A percentile compares a stretch with the other conserved stretches of the same genome.
These are phyloP conservation scores for Drosophila macrothrix DNA, from an alignment of 2,888 invertebrate genomes.

Conservation along the genomic window DNA sequence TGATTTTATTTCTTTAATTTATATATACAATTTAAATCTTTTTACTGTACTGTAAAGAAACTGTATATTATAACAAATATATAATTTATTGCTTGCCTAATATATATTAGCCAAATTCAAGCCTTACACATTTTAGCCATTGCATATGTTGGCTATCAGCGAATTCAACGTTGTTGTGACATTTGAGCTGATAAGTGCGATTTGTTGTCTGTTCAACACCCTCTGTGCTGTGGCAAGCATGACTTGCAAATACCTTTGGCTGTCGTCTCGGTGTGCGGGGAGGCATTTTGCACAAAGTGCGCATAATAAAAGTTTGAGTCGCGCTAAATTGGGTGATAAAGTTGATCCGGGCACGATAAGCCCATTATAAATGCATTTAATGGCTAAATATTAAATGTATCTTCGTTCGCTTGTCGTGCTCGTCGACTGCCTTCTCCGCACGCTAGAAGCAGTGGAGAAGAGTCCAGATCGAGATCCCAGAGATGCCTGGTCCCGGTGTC, in stretches of 20 bases:
- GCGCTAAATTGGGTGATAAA: slow-evolving; percentile 79
- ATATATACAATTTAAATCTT: not conserved
- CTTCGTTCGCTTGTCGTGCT: slow-evolving; percentile 61
- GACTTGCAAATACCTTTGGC: slow-evolving; percentile 17
- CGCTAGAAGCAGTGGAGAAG: slow-evolving; percentile 16
- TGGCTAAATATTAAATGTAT: slow-evolving; percentile 77
- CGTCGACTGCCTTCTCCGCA: slow-evolving; percentile 28
- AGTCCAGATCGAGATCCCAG: slow-evolving; percentile 10
- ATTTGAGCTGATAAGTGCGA: slow-evolving; percentile 34
- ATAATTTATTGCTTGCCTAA: not conserved
- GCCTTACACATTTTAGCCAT: not conserved
- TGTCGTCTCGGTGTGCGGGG: slow-evolving; percentile 4
- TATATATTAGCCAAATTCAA: not conserved
- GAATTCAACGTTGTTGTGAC: slow-evolving; percentile 43
- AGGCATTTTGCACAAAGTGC: slow-evolving; percentile 45
- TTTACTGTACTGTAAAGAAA: not conserved
- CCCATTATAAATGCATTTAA: slow-evolving; percentile 82
- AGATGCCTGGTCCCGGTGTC: slow-evolving; percentile 34
- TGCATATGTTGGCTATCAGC: slow-evolving; percentile 10
- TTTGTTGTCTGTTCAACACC: slow-evolving; percentile 19
- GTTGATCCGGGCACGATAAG: slow-evolving; percentile 82
- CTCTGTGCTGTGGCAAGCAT: slow-evolving; percentile 2
- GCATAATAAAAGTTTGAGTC: slow-evolving; percentile 70
- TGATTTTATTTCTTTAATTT: not conserved
- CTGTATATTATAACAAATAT: not conserved